phyloP scores from a whole-genome alignment of 2,113 vertebrate genomes.

The Raja brachyura region DNA sequence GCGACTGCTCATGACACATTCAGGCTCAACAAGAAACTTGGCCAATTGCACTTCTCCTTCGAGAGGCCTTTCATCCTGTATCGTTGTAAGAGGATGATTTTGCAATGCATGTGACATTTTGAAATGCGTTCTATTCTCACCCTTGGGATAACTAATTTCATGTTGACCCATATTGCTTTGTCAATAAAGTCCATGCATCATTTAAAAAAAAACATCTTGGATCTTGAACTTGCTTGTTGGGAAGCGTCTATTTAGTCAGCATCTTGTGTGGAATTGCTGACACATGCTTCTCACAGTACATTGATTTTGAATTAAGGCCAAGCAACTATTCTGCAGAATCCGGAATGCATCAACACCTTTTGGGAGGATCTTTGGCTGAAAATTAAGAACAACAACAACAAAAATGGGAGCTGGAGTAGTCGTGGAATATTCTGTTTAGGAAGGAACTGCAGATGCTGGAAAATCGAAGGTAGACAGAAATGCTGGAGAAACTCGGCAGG shows the following conservation, averaged over 20 bases:
- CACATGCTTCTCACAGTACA: neutral
- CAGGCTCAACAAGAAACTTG: neutral
- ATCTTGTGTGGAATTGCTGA: neutral
- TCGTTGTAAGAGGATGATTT: neutral
- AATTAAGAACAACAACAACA: too few species aligned
- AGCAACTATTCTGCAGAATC: neutral
- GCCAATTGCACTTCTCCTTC: neutral
- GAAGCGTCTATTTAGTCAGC: neutral
- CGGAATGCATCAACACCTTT: neutral
- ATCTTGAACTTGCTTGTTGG: too few species aligned
- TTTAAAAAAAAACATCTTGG: too few species aligned
- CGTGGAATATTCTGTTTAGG: too few species aligned
- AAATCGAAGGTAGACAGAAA: too few species aligned
- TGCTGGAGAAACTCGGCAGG: too few species aligned
- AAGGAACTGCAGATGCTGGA: too few species aligned
- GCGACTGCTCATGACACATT: neutral
- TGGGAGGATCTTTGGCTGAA: too few species aligned
- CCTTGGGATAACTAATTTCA: neutral
- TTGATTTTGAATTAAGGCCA: neutral
- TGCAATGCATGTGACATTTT: neutral
- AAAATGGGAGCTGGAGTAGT: too few species aligned
- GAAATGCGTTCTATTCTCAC: neutral
- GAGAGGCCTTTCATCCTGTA: neutral
- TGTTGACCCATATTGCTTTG: neutral
- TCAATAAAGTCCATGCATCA: neutral